These are phyloP conservation scores for Tenthredo amoena DNA, from an alignment of 2,888 invertebrate genomes.

Conservation along the genomic window DNA sequence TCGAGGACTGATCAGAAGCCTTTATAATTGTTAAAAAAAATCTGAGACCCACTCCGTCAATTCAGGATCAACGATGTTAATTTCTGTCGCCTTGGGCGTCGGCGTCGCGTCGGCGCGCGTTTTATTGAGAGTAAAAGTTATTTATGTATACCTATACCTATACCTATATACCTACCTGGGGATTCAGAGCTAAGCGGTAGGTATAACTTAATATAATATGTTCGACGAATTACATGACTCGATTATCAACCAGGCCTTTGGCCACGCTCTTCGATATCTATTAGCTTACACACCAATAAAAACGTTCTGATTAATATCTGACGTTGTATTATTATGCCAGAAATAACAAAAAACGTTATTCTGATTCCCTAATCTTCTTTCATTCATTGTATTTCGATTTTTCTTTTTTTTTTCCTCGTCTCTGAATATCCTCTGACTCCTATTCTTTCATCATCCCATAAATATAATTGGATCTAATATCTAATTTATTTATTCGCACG, in stretches of 20 bases:
- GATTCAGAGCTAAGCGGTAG: background rate
- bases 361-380: background rate
- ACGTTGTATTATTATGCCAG: background rate
- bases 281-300: background rate
- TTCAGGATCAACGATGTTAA: slow-evolving; percentile 15
- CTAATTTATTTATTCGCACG: background rate
- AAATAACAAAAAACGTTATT: background rate
- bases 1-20: background rate
- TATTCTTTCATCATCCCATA: background rate
- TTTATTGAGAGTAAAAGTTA: slow-evolving; percentile 43
- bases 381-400: background rate
- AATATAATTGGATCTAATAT: background rate
- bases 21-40: background rate
- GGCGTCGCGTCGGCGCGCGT: background rate
- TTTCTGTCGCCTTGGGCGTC: slow-evolving; percentile 40
- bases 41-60: background rate
- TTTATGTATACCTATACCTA: background rate
- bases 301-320: background rate
- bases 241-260: slow-evolving; percentile 1
- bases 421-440: background rate
- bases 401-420: background rate
- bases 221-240: background rate
- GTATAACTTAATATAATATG: background rate
- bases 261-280: background rate
- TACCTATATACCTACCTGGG: background rate